Conservation (phyloP, 2,113 vertebrate genomes). For the Clarias gariepinus region DNA sequence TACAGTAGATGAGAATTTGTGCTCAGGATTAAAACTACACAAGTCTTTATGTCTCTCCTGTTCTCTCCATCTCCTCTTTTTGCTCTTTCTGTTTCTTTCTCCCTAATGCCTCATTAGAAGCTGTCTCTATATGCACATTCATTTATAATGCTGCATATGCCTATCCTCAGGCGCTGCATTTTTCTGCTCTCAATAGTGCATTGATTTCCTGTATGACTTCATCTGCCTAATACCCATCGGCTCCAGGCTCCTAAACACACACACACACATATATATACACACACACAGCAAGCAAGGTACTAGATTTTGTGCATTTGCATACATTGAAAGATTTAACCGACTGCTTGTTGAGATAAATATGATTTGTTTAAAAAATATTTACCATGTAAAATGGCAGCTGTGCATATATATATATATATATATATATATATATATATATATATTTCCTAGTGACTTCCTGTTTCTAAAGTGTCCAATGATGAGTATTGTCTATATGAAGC, state of each 20-base stretch:
- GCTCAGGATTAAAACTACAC: background rate
- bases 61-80: background rate
- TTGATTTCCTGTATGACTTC: conserved; percentile 87
- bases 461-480: conserved; percentile 3
- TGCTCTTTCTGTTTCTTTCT: conserved; percentile 25
- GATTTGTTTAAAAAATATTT: conserved; percentile 19
- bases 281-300: conserved; percentile 61
- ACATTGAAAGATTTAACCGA: conserved; percentile 31
- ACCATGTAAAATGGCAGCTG: conserved; percentile 7
- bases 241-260: conserved; percentile 77
- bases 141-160: conserved; percentile 67
- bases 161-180: conserved; percentile 63
- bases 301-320: conserved; percentile 21
- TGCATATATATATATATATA: too few species aligned
- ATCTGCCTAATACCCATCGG: conserved; percentile 80
- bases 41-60: background rate
- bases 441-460: background rate
- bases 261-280: conserved; percentile 76
- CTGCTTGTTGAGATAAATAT: conserved; percentile 6
- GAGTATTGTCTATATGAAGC: conserved; percentile 78
- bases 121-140: conserved; percentile 61
- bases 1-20: conserved; percentile 1
- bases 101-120: conserved; percentile 60
- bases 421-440: too few species aligned
- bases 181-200: conserved; percentile 75